A percentile compares a stretch with the other conserved stretches of the same genome.
Evolutionary conservation across 2,113 vertebrate genomes (phyloP).

Genomic region (Mus musculus): GRCm39 chr2:107034001-107034500

Average conservation of each 20-base stretch:
- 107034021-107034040: conserved; percentile 6
- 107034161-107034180: conserved; percentile 68
- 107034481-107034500: no score
- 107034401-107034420: background rate
- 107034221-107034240: conserved; percentile 78
- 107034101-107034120: conserved; percentile 45
- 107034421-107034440: no score
- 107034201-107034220: conserved; percentile 55
- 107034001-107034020: background rate
- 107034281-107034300: conserved; percentile 50
- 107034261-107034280: conserved; percentile 64
- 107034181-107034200: conserved; percentile 39
- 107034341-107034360: conserved; percentile 36
- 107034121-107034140: conserved; percentile 17
- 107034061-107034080: background rate
- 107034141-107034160: conserved; percentile 30
- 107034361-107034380: background rate
- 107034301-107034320: background rate
- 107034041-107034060: background rate
- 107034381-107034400: background rate
- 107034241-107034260: conserved; percentile 64
- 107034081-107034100: background rate
- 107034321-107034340: conserved; percentile 58
- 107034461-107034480: no score
- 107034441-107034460: no score